Base-by-base conservation (phyloP, 2,113 vertebrate species). In the Grus americana region DNA sequence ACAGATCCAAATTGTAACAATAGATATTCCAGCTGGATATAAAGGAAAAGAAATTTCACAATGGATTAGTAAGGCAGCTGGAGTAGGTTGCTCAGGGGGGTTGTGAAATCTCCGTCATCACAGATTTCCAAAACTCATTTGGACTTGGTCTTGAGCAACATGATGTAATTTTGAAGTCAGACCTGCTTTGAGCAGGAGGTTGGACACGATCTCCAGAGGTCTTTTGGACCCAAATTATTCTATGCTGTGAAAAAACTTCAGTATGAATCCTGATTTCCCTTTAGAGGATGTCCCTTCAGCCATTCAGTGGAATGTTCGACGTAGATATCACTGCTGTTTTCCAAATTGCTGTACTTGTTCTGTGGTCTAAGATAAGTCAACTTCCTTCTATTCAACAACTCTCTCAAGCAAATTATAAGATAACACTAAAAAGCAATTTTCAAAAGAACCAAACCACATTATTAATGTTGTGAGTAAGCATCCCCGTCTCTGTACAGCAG, bases 171-270 rank as follows among this genome's bases (percentile, higher is more conserved):
- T 86, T 92, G 90, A 95, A 89, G 87, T 92, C 42, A 89, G 96
- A 91, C 72, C 72, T 83, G 79, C 95, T 95, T 72, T 86, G 83
- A 96, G 90, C 57, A 81, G 73, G 65, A 95, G 93, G 84, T 23
- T 81, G 87, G 95, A 75, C 44, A 44, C 7, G 5, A 94, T 86
- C 79, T 96, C 93, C 95, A 95, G 86, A 96, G 93, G 92, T 91
- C 87, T 81, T 93, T 94, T 90, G 92, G 87, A 89, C 38, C 54
- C 78, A 84, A 90, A 95, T 65, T 47, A 78, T 66, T 74, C 80
- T 74, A 7, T 58, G 81, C 47, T 67, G 61, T 49, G 78, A 93
- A 95, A 90, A 91, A 61, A 18, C 55, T 87, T 79, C 68, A 57
- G 1, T 47, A 59, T 18, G 52, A 92, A 80, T 57, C 61, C 80